phyloP scores from a whole-genome alignment of 1,140 invertebrate genomes.

The Sinella curviseta region DNA sequence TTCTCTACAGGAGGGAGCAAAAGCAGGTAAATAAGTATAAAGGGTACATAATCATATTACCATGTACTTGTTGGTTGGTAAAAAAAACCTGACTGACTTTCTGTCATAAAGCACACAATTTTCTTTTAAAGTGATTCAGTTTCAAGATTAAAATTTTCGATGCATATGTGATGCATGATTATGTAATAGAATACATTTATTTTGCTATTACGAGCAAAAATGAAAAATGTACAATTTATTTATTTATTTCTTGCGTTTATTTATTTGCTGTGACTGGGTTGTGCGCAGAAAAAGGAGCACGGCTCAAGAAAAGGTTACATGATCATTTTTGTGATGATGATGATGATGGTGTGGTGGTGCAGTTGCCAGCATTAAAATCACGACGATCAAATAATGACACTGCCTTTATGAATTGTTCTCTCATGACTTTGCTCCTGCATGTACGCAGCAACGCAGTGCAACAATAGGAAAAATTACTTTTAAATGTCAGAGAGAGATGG shows the following conservation, averaged over 20 bases:
- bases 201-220: neutral
- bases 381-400: neutral
- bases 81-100: neutral
- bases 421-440: neutral
- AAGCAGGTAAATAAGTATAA: neutral
- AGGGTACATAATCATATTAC: too few relatives aligned
- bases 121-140: neutral
- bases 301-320: neutral
- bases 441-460: too few relatives aligned
- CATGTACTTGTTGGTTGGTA: too few relatives aligned
- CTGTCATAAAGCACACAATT: neutral
- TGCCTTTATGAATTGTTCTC: neutral
- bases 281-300: neutral
- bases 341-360: too few relatives aligned
- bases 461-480: neutral
- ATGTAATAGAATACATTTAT: neutral
- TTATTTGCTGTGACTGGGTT: neutral
- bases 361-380: neutral
- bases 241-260: neutral
- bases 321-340: too few relatives aligned
- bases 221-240: neutral
- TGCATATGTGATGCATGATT: neutral
- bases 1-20: neutral
- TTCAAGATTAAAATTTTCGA: neutral
- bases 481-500: too few relatives aligned